Conservation (phyloP, 2,797 vertebrate species). For the Acestrorhynchus altus region DNA sequence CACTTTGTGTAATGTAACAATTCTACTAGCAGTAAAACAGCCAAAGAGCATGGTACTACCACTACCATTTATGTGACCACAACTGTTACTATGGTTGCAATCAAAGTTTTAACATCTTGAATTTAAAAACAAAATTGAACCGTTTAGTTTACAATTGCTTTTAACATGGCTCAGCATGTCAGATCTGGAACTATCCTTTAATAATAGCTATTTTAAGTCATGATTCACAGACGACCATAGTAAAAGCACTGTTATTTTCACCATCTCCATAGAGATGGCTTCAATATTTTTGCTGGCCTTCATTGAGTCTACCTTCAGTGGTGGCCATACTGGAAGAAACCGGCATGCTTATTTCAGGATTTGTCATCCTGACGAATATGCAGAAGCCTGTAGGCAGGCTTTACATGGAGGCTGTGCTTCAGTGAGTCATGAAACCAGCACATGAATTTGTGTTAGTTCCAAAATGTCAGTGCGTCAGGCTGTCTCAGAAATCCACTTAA, state of each 20-base stretch:
- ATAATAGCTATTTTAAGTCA: constrained; percentile 30
- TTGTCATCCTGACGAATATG: background rate
- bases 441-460: background rate
- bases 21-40: no score
- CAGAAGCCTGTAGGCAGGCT: constrained; percentile 11
- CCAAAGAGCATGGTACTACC: no score
- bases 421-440: constrained; percentile 7
- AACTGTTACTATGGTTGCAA: no score
- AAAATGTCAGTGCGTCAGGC: constrained; percentile 12
- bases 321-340: background rate
- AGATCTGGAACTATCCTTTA: background rate
- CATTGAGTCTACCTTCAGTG: background rate
- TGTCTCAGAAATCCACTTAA: background rate
- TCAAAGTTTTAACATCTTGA: no score
- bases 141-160: no score
- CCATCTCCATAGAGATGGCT: background rate
- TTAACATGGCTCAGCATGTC: no score
- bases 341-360: constrained; percentile 2
- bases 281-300: background rate
- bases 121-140: no score
- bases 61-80: no score
- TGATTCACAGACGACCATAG: constrained; percentile 30
- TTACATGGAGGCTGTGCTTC: background rate
- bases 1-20: no score
- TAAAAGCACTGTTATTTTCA: constrained; percentile 32